phyloP scores from a whole-genome alignment of 2,797 vertebrate species.

The Enoplosus armatus region DNA sequence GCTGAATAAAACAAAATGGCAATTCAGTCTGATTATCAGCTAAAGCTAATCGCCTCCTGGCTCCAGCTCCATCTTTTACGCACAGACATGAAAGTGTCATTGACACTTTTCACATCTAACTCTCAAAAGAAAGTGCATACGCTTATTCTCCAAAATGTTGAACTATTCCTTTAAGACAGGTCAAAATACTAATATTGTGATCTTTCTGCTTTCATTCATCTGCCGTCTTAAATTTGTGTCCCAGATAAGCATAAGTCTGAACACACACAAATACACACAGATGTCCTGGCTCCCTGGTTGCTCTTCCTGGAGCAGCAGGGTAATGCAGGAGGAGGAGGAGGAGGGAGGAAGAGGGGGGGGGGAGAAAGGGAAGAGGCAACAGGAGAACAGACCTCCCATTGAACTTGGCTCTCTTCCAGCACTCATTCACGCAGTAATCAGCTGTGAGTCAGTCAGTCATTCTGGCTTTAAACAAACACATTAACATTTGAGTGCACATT shows the following conservation, averaged over 20 bases:
- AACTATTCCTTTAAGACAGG: slow-evolving; percentile 8
- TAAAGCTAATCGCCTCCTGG: neutral
- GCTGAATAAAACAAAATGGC: neutral
- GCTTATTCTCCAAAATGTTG: neutral
- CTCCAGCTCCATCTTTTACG: slow-evolving; percentile 9
- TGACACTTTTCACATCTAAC: neutral
- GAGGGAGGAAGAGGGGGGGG: neutral
- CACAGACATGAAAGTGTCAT: neutral
- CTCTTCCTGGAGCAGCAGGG: slow-evolving; percentile 73
- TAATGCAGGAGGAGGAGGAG: slow-evolving; percentile 35
- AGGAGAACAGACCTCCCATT: slow-evolving; percentile 78
- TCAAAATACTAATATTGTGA: neutral
- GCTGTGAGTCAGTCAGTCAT: slow-evolving; percentile 91
- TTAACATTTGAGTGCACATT: slow-evolving; percentile 68
- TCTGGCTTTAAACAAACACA: slow-evolving; percentile 72
- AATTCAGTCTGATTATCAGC: neutral
- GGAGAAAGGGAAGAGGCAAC: slow-evolving; percentile 55
- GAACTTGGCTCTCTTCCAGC: slow-evolving; percentile 92
- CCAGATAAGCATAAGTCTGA: neutral
- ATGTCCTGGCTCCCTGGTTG: slow-evolving; percentile 62
- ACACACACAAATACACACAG: slow-evolving; percentile 27
- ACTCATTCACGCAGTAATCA: slow-evolving; percentile 90
- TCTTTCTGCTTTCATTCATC: slow-evolving; percentile 28
- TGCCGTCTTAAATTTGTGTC: slow-evolving; percentile 32
- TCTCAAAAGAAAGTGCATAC: neutral